Evolutionary conservation across 2,888 invertebrate species (phyloP).

Genomic region (Calameuta filiformis): DNA sequence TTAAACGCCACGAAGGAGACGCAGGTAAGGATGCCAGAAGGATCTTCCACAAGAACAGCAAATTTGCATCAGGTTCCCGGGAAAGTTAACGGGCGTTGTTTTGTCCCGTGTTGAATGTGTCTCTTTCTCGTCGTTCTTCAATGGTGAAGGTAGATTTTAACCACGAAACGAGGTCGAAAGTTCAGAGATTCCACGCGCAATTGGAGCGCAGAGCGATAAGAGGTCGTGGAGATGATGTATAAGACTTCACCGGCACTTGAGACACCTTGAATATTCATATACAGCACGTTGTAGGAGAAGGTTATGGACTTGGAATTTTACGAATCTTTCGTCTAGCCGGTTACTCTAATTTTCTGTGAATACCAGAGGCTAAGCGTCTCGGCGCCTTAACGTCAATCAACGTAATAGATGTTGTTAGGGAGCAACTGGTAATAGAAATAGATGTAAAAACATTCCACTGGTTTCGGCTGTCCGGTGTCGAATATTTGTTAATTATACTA

Average conservation of each 20-base stretch:
- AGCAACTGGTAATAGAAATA: not conserved
- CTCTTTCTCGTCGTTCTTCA: not conserved
- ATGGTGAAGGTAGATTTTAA: constrained; percentile 11
- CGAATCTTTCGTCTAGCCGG: not conserved
- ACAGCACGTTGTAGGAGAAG: not conserved
- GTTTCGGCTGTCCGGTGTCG: not conserved
- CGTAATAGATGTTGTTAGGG: not conserved
- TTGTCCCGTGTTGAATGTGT: constrained; percentile 11
- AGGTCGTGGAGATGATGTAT: not conserved
- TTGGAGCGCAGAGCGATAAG: constrained; percentile 1
- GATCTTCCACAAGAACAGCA: not conserved
- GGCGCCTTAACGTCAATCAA: not conserved
- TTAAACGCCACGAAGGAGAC: constrained; percentile 58
- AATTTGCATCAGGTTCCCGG: constrained; percentile 8
- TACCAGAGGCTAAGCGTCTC: not conserved
- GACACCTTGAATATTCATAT: not conserved
- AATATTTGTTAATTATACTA: not conserved
- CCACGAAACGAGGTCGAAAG: constrained; percentile 33
- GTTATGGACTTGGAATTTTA: not conserved
- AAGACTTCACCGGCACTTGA: not conserved
- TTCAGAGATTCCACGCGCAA: constrained; percentile 21
- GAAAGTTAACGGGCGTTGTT: constrained; percentile 18
- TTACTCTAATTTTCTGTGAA: not conserved
- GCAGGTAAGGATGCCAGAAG: constrained; percentile 47
- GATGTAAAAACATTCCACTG: not conserved